Conservation (phyloP, 2,797 vertebrate genomes). For the Moxostoma hubbsi region DNA sequence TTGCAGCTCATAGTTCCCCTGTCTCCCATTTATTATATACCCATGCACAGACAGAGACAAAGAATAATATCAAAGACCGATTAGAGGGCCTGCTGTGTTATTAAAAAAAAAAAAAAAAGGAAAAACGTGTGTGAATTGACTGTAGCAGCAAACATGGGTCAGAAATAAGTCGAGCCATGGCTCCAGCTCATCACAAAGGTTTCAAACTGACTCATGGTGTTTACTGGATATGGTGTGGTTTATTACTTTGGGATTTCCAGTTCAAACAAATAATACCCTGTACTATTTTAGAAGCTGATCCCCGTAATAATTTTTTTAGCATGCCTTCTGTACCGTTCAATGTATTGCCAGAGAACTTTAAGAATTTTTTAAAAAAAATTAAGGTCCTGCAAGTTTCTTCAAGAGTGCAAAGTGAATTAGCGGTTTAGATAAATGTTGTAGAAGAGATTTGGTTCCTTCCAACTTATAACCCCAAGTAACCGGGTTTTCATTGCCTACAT, state of each 20-base stretch:
- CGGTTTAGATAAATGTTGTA: background rate
- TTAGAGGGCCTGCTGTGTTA: background rate
- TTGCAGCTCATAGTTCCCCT: too few relatives aligned
- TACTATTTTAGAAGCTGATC: slow-evolving; percentile 49
- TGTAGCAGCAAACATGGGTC: slow-evolving; percentile 3
- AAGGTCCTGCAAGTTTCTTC: slow-evolving; percentile 13
- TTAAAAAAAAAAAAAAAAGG: slow-evolving; percentile 1
- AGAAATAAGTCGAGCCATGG: slow-evolving; percentile 6
- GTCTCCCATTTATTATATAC: too few relatives aligned
- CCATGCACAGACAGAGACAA: too few relatives aligned
- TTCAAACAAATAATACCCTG: slow-evolving; percentile 28
- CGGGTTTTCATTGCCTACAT: background rate
- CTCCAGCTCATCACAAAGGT: slow-evolving; percentile 60
- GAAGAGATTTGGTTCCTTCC: background rate
- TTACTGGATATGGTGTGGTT: slow-evolving; percentile 50
- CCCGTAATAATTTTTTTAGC: slow-evolving; percentile 41
- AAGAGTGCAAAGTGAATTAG: background rate
- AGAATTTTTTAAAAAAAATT: too few relatives aligned
- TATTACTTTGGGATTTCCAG: slow-evolving; percentile 28
- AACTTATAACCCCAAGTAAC: background rate
- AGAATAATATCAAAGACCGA: slow-evolving; percentile 2
- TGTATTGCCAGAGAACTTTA: slow-evolving; percentile 18
- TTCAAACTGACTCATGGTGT: slow-evolving; percentile 47
- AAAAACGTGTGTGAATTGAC: background rate
- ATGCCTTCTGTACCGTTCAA: slow-evolving; percentile 27